Percentiles rank a stretch among this genome's conserved stretches.
phyloP scores from a whole-genome alignment of 2,888 invertebrate genomes.

The Automeris io region DNA sequence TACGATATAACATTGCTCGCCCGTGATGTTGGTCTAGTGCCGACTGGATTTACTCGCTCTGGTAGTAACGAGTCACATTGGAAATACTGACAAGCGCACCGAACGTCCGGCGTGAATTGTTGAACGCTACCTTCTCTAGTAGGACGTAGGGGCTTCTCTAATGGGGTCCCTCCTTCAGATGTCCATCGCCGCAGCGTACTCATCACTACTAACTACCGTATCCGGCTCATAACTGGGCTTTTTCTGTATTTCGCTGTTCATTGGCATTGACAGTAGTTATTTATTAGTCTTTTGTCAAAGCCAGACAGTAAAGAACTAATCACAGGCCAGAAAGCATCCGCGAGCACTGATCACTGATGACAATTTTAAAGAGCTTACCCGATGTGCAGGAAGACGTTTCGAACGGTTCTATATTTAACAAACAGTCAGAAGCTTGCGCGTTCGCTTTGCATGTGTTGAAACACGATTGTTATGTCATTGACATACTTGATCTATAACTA shows the following conservation, averaged over 20 bases:
- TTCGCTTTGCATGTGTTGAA: slow-evolving; percentile 67
- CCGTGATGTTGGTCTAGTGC: slow-evolving; percentile 80
- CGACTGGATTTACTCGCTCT: slow-evolving; percentile 83
- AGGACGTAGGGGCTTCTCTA: slow-evolving; percentile 79
- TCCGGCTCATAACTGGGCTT: slow-evolving; percentile 42
- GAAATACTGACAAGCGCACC: slow-evolving; percentile 91
- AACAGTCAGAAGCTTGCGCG: slow-evolving; percentile 64
- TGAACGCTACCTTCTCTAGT: slow-evolving; percentile 84
- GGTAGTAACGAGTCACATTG: slow-evolving; percentile 88
- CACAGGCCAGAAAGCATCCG: slow-evolving; percentile 66
- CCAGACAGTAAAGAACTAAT: slow-evolving; percentile 62
- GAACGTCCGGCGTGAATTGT: slow-evolving; percentile 85
- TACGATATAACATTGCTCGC: slow-evolving; percentile 67
- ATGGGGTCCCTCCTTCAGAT: slow-evolving; percentile 81
- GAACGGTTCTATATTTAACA: slow-evolving; percentile 68
- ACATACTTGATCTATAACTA: slow-evolving; percentile 34
- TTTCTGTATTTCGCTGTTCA: slow-evolving; percentile 29
- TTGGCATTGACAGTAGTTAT: slow-evolving; percentile 38
- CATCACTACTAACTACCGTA: slow-evolving; percentile 54
- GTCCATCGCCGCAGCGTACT: slow-evolving; percentile 79
- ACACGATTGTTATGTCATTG: slow-evolving; percentile 59
- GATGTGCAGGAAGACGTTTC: slow-evolving; percentile 66
- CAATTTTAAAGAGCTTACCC: slow-evolving; percentile 72
- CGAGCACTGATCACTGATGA: slow-evolving; percentile 72
- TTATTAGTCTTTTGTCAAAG: slow-evolving; percentile 57